These are phyloP conservation scores for Pogonomyrmex californicus DNA, from an alignment of 1,140 invertebrate genomes.

Conservation along the genomic window DNA sequence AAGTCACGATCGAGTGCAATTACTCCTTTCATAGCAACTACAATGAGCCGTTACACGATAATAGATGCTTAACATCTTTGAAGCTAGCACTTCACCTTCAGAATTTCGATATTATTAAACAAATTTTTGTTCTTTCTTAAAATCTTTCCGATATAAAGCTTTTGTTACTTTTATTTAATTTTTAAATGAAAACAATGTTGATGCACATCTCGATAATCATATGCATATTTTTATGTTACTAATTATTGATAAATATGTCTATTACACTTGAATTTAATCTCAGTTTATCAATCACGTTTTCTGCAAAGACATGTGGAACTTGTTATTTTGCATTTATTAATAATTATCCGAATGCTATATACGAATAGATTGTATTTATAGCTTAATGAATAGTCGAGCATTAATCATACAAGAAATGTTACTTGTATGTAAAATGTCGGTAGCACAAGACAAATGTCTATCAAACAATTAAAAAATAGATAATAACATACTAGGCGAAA, in stretches of 20 bases:
- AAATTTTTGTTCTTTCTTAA: neutral
- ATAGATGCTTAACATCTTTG: constrained; percentile 22
- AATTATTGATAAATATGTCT: neutral
- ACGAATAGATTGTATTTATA: constrained; percentile 24
- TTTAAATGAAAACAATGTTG: constrained; percentile 9
- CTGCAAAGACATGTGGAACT: neutral
- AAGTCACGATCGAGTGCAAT: constrained; percentile 31
- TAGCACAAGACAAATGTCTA: neutral
- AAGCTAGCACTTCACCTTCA: constrained; percentile 6
- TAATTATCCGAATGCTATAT: constrained; percentile 7
- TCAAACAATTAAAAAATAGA: neutral
- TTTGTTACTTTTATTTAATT: neutral
- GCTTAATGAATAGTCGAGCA: constrained; percentile 22
- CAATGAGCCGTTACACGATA: constrained; percentile 16
- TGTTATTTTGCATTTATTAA: neutral
- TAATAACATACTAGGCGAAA: neutral
- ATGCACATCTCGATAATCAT: neutral
- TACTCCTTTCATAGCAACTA: constrained; percentile 17
- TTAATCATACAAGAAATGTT: constrained; percentile 14
- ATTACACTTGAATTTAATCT: constrained; percentile 15
- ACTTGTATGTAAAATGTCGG: constrained; percentile 4
- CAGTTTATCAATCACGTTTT: neutral
- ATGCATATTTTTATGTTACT: neutral
- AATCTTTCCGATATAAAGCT: neutral
- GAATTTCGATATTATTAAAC: neutral